Evolutionary conservation across 2,113 vertebrate genomes (phyloP).

Genomic region (Tupaia tana): DNA sequence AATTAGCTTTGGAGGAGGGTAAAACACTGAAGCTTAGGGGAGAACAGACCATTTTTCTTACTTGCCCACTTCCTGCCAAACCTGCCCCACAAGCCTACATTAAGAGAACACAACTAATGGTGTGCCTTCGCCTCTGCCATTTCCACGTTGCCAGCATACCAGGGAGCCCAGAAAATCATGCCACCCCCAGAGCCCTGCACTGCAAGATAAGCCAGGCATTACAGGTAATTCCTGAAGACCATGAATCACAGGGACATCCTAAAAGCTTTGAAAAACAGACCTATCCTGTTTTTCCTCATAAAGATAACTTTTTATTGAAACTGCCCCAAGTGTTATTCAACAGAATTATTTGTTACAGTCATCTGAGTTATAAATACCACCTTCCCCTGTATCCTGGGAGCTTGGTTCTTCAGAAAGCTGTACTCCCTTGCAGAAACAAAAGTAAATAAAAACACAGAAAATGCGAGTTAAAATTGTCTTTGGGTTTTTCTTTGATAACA

Average conservation of each 20-base stretch:
- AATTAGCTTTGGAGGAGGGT: background rate
- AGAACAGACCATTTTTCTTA: background rate
- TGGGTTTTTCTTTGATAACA: background rate
- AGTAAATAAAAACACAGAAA: background rate
- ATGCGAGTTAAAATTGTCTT: background rate
- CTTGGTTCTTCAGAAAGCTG: background rate
- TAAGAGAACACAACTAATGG: background rate
- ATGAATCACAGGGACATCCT: background rate
- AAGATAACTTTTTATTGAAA: background rate
- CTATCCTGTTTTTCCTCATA: background rate
- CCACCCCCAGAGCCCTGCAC: background rate
- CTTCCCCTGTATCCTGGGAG: background rate
- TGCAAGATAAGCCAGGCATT: background rate
- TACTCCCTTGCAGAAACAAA: background rate
- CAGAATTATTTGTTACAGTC: background rate
- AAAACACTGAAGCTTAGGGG: background rate
- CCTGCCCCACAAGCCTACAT: background rate
- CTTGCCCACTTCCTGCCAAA: background rate
- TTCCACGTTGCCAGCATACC: background rate
- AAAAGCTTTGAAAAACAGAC: conserved; percentile 8
- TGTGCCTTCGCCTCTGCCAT: background rate
- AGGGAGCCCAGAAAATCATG: background rate
- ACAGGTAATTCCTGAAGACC: background rate
- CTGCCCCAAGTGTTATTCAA: background rate
- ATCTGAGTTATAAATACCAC: background rate